phyloP scores from a whole-genome alignment of 2,888 invertebrate genomes.

The Corbicula japonica region DNA sequence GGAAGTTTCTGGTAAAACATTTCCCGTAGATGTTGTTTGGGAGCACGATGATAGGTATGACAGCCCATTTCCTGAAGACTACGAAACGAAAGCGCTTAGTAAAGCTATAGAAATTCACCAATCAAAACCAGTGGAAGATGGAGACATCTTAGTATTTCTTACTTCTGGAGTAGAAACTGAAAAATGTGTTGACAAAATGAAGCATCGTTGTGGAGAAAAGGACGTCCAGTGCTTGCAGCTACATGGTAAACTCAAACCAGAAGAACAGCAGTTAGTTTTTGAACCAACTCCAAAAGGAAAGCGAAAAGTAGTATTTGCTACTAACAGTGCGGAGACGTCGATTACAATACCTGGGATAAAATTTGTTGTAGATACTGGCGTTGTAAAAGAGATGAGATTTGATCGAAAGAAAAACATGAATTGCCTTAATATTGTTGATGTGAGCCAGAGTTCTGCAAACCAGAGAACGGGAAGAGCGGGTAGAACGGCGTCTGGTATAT shows the following conservation, averaged over 20 bases:
- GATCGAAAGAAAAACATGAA: too few relatives aligned
- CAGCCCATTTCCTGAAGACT: too few relatives aligned
- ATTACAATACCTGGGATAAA: too few relatives aligned
- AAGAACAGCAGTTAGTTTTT: constrained; percentile 84
- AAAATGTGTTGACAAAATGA: constrained; percentile 75
- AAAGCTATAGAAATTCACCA: constrained; percentile 81
- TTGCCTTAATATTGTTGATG: too few relatives aligned
- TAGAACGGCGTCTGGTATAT: constrained; percentile 84
- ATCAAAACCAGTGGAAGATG: constrained; percentile 66
- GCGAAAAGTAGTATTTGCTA: constrained; percentile 86
- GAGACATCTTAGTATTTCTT: constrained; percentile 87
- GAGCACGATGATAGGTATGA: constrained; percentile 56
- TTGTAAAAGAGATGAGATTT: too few relatives aligned
- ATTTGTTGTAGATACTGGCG: too few relatives aligned
- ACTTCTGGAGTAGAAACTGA: constrained; percentile 84
- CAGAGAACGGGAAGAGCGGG: constrained; percentile 87
- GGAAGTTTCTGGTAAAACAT: too few relatives aligned
- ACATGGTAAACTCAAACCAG: constrained; percentile 82
- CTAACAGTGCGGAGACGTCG: constrained; percentile 87
- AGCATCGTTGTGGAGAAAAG: constrained; percentile 37
- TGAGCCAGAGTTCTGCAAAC: too few relatives aligned
- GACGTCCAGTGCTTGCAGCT: constrained; percentile 75
- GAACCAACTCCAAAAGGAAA: constrained; percentile 64
- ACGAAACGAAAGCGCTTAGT: constrained; percentile 76
- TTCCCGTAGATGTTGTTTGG: too few relatives aligned